Evolutionary conservation across 1,140 invertebrate species (phyloP), one percentile per base, ranked within the genome.

Genomic region (Saxidomus purpurata): DNA sequence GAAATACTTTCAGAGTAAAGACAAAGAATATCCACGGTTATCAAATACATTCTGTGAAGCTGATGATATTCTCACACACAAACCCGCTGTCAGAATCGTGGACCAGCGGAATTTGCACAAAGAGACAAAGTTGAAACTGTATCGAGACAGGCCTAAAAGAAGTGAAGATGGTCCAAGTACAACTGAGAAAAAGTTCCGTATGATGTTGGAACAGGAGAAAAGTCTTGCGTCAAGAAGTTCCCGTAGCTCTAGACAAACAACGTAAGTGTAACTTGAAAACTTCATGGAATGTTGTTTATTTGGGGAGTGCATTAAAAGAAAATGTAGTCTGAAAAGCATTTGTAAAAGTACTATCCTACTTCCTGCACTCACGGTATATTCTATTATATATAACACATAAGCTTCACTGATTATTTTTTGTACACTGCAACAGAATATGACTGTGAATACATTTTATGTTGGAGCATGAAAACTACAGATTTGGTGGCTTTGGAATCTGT

Each of bases 91-190:
- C 34, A 87, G 95, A 67, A 91, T 95, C 8, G 94, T 93, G 13
- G 93, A 95, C 71, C 95, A 95, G 87, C 77, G 93, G 22, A 94
- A 94, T 77, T 90, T 95, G 19, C 87, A 93, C 25, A 89, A 95
- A 40, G 94, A 95, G 83, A 95, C 95, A 4, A 95, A 94, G 81
- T 90, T 95, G 11, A 92, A 92, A 4, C 76, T 95, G 31, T 95
- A 94, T 80, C 87, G 91, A 38, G 93, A 94, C 49, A 90, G 91
- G 83, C 79, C 90, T 71, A 92, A 91, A 74, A 91, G 90, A 47
- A 87, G 84, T 25, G 87, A 86, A 38, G 91, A 92, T 34, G 92
- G 91, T 4, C 93, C 92, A 3, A 94, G 92, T 82, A 90, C 90
- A 25, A 93, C 91, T 15, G 93, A 94, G 84, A 91, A 90, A 84